Conservation (phyloP, 2,797 vertebrate genomes). For the Chaenodraco wilsoni region DNA sequence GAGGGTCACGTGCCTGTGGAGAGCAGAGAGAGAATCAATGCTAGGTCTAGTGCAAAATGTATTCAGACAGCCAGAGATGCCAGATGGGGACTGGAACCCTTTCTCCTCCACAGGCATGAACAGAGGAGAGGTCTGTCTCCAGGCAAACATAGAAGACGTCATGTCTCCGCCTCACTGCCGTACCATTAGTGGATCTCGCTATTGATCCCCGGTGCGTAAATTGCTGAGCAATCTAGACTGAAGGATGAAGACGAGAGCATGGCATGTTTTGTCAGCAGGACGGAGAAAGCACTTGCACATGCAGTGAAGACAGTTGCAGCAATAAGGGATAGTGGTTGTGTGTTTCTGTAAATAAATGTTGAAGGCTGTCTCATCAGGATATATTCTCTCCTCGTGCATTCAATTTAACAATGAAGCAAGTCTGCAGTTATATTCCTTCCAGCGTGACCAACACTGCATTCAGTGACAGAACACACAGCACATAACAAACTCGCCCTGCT, state of each 20-base stretch:
- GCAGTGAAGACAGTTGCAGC: conserved; percentile 23
- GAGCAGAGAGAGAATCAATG: conserved; percentile 47
- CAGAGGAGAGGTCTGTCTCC: conserved; percentile 72
- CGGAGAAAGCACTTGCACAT: conserved; percentile 36
- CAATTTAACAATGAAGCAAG: conserved; percentile 32
- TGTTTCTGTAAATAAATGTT: conserved; percentile 3
- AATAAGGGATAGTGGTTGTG: conserved; percentile 28
- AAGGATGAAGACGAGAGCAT: conserved; percentile 50
- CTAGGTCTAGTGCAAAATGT: conserved; percentile 37
- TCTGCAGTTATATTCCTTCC: conserved; percentile 24
- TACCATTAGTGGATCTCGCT: conserved; percentile 81
- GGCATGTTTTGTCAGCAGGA: conserved; percentile 60
- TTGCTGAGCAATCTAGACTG: conserved; percentile 72
- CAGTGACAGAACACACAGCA: conserved; percentile 33
- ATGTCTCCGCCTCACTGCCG: conserved; percentile 61
- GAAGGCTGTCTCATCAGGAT: conserved; percentile 19
- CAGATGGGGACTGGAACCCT: conserved; percentile 71
- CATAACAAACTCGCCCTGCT: conserved; percentile 41
- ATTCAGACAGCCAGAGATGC: conserved; percentile 46
- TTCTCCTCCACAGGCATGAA: conserved; percentile 70
- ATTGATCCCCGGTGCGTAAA: conserved; percentile 69
- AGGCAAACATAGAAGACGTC: conserved; percentile 68
- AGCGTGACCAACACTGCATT: conserved; percentile 35
- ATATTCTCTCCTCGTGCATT: conserved; percentile 24
- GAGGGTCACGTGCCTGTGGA: conserved; percentile 22